These are phyloP conservation scores for Tyria jacobaeae DNA, from an alignment of 2,888 invertebrate species.

Conservation along the genomic window DNA sequence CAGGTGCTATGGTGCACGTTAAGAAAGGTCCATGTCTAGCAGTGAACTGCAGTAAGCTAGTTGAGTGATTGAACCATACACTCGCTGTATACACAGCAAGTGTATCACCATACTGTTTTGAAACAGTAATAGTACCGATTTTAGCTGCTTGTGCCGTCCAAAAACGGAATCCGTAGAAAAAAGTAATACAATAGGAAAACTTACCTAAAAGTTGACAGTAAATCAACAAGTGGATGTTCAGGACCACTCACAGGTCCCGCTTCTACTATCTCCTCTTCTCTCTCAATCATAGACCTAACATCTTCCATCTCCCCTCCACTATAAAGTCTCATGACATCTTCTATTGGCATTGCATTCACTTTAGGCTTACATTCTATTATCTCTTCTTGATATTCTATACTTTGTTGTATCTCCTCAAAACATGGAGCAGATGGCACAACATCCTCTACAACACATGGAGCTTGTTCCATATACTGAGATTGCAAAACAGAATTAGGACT, in stretches of 20 bases:
- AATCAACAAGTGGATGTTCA: slow-evolving; percentile 78
- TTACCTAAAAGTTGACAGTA: slow-evolving; percentile 78
- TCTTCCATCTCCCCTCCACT: slow-evolving; percentile 72
- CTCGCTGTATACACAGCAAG: no score
- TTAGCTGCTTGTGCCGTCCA: no score
- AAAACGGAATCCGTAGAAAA: background rate
- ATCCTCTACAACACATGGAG: slow-evolving; percentile 24
- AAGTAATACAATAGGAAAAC: slow-evolving; percentile 2
- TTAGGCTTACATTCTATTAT: slow-evolving; percentile 47
- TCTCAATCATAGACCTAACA: slow-evolving; percentile 71
- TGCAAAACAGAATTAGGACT: slow-evolving; percentile 31
- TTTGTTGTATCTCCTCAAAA: slow-evolving; percentile 54
- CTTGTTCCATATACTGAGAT: slow-evolving; percentile 14
- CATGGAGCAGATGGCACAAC: slow-evolving; percentile 73
- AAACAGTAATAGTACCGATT: no score
- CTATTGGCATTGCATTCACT: slow-evolving; percentile 67
- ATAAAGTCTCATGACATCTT: slow-evolving; percentile 70
- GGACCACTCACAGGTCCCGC: slow-evolving; percentile 69
- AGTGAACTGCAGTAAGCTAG: no score
- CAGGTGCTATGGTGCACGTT: no score
- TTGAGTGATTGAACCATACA: no score
- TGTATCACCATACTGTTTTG: no score
- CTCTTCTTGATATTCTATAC: slow-evolving; percentile 33
- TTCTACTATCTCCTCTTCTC: slow-evolving; percentile 73
- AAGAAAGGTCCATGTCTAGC: no score